Evolutionary conservation across 35 echinoderm and acorn worm genomes (phyloP), one percentile per base, ranked within the genome.

Genomic region (Chiridota heheva): DNA sequence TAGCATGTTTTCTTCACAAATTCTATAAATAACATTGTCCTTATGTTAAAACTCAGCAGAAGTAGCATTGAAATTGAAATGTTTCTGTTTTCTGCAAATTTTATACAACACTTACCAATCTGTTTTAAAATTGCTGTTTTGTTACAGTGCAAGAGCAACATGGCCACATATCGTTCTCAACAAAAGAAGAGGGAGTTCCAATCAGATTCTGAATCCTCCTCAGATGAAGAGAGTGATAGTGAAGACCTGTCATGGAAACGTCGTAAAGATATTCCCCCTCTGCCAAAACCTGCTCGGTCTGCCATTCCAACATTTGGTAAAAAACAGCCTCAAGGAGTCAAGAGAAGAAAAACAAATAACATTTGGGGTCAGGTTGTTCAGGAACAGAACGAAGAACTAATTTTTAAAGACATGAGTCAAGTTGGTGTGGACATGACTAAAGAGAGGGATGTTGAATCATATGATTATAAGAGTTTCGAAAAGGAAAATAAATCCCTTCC

Each of bases 341-440:
- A 44, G n/a, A 90, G 77, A 69, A n/a, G 69, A n/a, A 53, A 78
- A 22, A 82, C 53, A 63, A 96, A 96, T 57, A 96, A 96, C 56
- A 46, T 96, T n/a, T 96, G 92, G 92, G 92, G 87, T 8, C 58
- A 78, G 16, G 78, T 96, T 10, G 77, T 90, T 3, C 78, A 81
- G 24, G 47, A 86, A 49, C 92, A 96, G 42, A 89, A 63, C 17
- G 70, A 90, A 68, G 87, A 89, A 4, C 34, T 46, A 22, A 82
- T 96, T 4, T 82, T 77, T 15, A 62, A 76, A 59, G 56, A 88
- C 20, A 86, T 96, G 8, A 89, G 67, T 8, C 70, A 80, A 13
- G 83, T 96, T 76, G 87, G 73, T 10, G 79, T 96, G 71, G 76
- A 90, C 26, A 40, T 45, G 2, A 76, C 35, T 34, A 63, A 41